Base-by-base conservation (phyloP, 2,113 vertebrate species). In the Apteryx owenii region DNA sequence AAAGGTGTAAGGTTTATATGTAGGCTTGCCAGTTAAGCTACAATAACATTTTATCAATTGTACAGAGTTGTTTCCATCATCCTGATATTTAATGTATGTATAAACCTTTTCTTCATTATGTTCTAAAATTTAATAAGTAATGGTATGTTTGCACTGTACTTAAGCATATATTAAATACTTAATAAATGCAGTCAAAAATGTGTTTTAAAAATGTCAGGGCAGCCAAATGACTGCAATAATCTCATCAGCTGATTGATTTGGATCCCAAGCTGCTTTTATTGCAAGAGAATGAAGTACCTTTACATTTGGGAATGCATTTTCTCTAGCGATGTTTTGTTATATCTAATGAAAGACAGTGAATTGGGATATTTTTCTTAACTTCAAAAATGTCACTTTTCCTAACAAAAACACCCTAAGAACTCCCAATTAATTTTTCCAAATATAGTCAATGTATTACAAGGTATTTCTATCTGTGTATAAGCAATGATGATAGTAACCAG, bases 341-440 rank as follows among this genome's bases (percentile, higher is more conserved):
- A 96, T 81, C 91, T 97, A 95, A 98, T 97, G 97, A 98, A 98
- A 97, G 96, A 77, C 66, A 95, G 96, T 46, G 90, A 97, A 95
- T 91, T 95, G 96, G 97, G 90, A 97, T 97, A 97, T 96, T 97
- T 97, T 98, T 97, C 97, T 97, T 95, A 96, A 94, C 97, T 98
- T 98, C 96, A 98, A 54, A 97, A 98, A 95, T 97, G 98, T 96
- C 98, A 97, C 84, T 98, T 98, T 98, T 96, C 93, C 94, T 97
- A 97, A 98, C 95, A 98, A 98, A 98, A 97, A 96, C 96, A 96
- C 97, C 96, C 96, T 97, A 94, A 96, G 95, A 97, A 97, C 94
- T 97, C 97, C 98, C 98, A 98, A 98, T 98, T 98, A 98, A 97
- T 98, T 97, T 96, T 97, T 97, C 98, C 98, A 98, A 98, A 98